phyloP scores from a whole-genome alignment of 2,888 invertebrate species.

The Subacronicta megacephala region DNA sequence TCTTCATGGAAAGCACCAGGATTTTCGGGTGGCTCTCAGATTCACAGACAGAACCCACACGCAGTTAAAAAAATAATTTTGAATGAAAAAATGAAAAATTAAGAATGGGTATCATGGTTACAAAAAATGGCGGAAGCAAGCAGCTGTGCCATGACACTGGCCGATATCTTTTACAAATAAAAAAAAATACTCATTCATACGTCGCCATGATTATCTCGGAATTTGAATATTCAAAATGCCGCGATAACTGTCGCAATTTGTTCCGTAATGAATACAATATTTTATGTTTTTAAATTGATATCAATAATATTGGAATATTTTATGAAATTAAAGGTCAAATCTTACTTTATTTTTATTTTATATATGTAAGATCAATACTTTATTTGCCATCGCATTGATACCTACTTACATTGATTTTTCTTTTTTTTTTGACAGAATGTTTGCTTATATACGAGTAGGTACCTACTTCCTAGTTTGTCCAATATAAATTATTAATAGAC shows the following conservation, averaged over 20 bases:
- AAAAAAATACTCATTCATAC: constrained; percentile 34
- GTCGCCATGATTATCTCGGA: constrained; percentile 25
- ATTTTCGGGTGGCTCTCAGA: constrained; percentile 4
- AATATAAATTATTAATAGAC: too few relatives aligned
- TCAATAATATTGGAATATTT: constrained; percentile 12
- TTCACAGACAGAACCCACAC: constrained; percentile 27
- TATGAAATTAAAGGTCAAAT: background rate
- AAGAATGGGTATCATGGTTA: constrained; percentile 35
- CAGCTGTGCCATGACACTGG: constrained; percentile 40
- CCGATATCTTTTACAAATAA: constrained; percentile 24
- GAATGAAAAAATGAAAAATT: too few relatives aligned
- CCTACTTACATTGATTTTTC: too few relatives aligned
- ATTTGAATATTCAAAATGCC: constrained; percentile 46
- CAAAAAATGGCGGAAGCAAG: constrained; percentile 44
- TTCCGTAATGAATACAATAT: constrained; percentile 33
- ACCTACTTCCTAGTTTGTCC: too few relatives aligned
- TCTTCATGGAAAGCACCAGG: background rate
- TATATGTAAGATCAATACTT: too few relatives aligned
- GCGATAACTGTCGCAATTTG: constrained; percentile 37
- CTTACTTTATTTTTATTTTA: too few relatives aligned
- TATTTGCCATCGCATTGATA: too few relatives aligned
- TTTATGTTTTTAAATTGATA: constrained; percentile 33
- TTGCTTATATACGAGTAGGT: too few relatives aligned
- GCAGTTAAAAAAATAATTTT: constrained; percentile 4
- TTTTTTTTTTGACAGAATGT: too few relatives aligned